phyloP scores from a whole-genome alignment of 2,113 vertebrate species.

The Eptesicus fuscus region DNA sequence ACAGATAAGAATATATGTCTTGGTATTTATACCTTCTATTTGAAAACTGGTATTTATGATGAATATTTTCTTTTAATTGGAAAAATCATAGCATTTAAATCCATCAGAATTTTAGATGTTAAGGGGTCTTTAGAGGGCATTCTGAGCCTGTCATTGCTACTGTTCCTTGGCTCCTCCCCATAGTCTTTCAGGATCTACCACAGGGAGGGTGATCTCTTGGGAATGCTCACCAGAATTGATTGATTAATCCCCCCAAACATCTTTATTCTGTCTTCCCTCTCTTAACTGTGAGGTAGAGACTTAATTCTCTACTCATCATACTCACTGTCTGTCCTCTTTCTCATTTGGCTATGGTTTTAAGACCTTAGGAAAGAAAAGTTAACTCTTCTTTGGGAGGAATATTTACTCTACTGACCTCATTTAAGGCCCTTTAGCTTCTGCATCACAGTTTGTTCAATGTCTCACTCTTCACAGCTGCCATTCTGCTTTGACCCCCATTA shows the following conservation, averaged over 20 bases:
- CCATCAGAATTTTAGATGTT: neutral
- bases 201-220: neutral
- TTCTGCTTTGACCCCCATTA: neutral
- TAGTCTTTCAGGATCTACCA: neutral
- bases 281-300: neutral
- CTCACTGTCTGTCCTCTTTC: neutral
- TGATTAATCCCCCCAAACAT: neutral
- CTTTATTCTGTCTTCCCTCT: neutral
- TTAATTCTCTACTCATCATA: neutral
- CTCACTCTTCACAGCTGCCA: neutral
- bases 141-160: neutral
- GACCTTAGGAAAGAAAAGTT: neutral
- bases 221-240: neutral
- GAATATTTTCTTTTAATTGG: neutral
- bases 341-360: neutral
- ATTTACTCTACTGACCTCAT: neutral
- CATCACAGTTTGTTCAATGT: neutral
- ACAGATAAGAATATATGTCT: neutral
- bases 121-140: neutral
- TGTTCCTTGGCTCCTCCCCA: neutral
- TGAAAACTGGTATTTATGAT: conserved; percentile 3
- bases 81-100: conserved; percentile 10
- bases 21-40: conserved; percentile 13
- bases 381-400: neutral
- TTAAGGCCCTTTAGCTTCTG: neutral